Evolutionary conservation across 2,888 invertebrate species (phyloP), one percentile per base, ranked within the genome.

Genomic region (Autographa pulchrina): DNA sequence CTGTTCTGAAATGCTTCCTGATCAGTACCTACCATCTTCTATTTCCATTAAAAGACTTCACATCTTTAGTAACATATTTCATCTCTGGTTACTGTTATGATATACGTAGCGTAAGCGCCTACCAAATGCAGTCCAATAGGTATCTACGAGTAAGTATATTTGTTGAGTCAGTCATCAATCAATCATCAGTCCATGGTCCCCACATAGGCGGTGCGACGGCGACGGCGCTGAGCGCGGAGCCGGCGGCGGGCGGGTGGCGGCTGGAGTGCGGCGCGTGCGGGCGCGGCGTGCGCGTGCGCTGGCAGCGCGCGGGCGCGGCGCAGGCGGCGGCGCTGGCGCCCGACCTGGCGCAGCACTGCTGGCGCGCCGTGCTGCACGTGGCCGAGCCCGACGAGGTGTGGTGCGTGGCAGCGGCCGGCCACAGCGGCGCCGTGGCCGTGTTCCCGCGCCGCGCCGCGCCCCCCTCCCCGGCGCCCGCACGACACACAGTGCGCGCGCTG

Each of bases 251-350:
- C 38, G 94, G 94, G 6, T 95, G 94, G 93, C 89, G 94, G 25
- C 90, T 95, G 16, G 93, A 93, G 84, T 95, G 95, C 86, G 93
- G 92, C 58, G 95, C 92, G 63, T 95, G 95, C 84, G 95, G 95
- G 0, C 91, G 93, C 63, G 87, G 85, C 54, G 85, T 93, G 75
- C 90, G 93, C 68, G 95, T 91, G 63, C 43, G 89, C 72, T 93
- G 92, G 92, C 65, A 92, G 84, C 80, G 89, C 70, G 74, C 83
- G 70, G 72, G 80, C 67, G 74, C 83, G 78, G 65, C 77, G 25
- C 18, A 80, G 67, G 90, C 91, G 13, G 93, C 93, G 7, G 82
- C 89, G 18, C 87, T 93, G 2, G 81, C 87, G 48, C 91, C 92
- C 0, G 92, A 90, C 83, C 87, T 90, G 38, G 90, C 92, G 38